Base-by-base conservation (phyloP, 2,888 invertebrate genomes). In the Clanis bilineata region DNA sequence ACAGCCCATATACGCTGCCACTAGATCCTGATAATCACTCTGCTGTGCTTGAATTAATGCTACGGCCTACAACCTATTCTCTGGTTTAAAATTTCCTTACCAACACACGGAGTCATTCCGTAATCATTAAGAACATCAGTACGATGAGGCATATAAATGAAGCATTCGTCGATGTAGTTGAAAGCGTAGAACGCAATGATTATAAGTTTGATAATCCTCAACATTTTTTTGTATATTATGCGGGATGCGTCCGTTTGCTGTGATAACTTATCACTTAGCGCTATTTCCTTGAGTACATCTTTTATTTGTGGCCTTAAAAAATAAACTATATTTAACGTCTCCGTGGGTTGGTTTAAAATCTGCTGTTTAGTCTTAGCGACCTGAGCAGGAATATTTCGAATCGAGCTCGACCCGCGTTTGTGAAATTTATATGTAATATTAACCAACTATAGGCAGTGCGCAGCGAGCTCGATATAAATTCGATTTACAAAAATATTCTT, bases 61-160 rank as follows among this genome's bases (percentile, higher is more conserved):
- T 1, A 22, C 6, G 6, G 6, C 25, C 3, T 25, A 25, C 25
- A n/a, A 25, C 25, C 3, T 25, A 18, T 5, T 41, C 5, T 18
- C 18, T 1, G 7, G 10, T 6, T 44, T 7, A 15, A 15, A 5
- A 10, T 22, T 45, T 25, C 64, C 84, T 82, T 78, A 89, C 90
- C 88, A 58, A 84, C 82, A 63, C 90, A 90, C 32, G 79, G 83
- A 0, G 80, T 76, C 83, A 88, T 83, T 2, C 80, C 74, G 63
- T 75, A 88, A 60, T 75, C 76, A 60, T 82, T 78, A 1, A 51
- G 39, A 1, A 85, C 64, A 58, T 83, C 67, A 1, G 67, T 59
- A 1, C 88, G 76, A 56, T 79, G 67, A 1, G 88, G 89, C 15
- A 85, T 44, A 56, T 90, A 89, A 10, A 85, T 73, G 0, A 77